Evolutionary conservation across 2,797 vertebrate species (phyloP), one percentile per base, ranked within the genome.

Genomic region (Gila robusta): DNA sequence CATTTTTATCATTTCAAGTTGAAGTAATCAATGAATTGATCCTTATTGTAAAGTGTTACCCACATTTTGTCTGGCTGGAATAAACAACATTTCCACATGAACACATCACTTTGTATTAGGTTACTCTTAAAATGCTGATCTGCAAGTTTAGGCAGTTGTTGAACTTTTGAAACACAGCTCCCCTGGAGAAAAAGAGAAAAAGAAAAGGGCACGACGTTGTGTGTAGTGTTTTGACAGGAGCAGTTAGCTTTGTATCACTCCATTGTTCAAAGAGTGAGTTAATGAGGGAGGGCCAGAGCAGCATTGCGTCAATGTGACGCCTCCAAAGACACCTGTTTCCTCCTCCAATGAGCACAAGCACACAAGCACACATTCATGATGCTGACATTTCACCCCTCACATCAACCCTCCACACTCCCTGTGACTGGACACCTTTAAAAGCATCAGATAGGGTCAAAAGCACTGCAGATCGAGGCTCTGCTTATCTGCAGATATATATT

Each of bases 291-390:
- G 59, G 37, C 54, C 52, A 8, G 82, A 72, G 72, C 52, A 54
- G 80, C 69, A 77, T 28, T 80, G 72, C 83, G 87, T 90, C 89
- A 90, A 80, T 56, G 56, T 87, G 89, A 90, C 87, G 87, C 79
- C 80, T 88, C 62, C 8, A 39, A 71, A 71, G 47, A 69, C 83
- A 81, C 79, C 87, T 81, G 79, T 70, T 85, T 85, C 82, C 79
- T 79, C 70, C 69, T 62, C 76, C 74, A 79, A 49, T 86, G 76
- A 71, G 81, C 76, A 81, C 73, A 72, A 73, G 71, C 35, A 71
- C 47, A 39, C 39, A 39, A 39, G 39, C 62, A 85, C 71, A 67
- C 72, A 67, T 52, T 67, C 23, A n/a, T 39, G 59, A 64, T 64
- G 28, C 26, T n/a, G 70, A 64, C 62, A 77, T 64, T 84, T 84